Evolutionary conservation across 2,113 vertebrate genomes (phyloP), one percentile per base, ranked within the genome.

Genomic region (Corythornis cristatus): DNA sequence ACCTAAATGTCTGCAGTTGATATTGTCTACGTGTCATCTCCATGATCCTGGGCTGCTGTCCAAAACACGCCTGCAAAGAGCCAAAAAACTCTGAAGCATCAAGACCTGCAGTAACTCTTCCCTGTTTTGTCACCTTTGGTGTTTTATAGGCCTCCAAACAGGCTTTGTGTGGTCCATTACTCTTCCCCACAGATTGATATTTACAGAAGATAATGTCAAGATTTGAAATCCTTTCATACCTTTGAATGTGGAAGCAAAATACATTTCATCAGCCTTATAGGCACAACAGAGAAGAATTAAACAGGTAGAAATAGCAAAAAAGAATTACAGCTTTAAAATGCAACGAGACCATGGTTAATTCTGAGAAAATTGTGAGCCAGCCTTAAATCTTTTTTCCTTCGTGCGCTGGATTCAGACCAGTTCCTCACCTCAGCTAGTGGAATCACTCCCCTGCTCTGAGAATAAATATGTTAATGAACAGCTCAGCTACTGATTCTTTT

Each of bases 391-490:
- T 45, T 71, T 80, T 60, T 56, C 62, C 40, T 83, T 68, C 45
- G 48, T 37, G 46, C 46, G 83, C 54, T 5, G 18, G 42, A 71
- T 88, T 83, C 88, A 94, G 64, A 85, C 4, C 20, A 67, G 25
- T 56, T 76, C 64, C 80, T 58, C 29, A 88, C 64, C 80, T 58
- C 29, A 88, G 60, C n/a, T 56, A 79, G 33, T 19, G 58, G 70
- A 62, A 11, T 45, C 82, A 60, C 68, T 85, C 20, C 15, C 6
- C 28, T 71, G 53, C 83, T 64, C 68, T 86, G 76, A 80, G 80
- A 86, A 89, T n/a, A 84, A 89, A 65, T 42, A 76, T 3, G 37
- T 22, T 84, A 82, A 93, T 73, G 70, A 86, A 90, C 43, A 85
- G 76, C 61, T 84, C 66, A 58, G 35, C 56, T 76, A 75, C 33